phyloP scores from a whole-genome alignment of 2,113 vertebrate genomes.

The Pituophis catenifer region DNA sequence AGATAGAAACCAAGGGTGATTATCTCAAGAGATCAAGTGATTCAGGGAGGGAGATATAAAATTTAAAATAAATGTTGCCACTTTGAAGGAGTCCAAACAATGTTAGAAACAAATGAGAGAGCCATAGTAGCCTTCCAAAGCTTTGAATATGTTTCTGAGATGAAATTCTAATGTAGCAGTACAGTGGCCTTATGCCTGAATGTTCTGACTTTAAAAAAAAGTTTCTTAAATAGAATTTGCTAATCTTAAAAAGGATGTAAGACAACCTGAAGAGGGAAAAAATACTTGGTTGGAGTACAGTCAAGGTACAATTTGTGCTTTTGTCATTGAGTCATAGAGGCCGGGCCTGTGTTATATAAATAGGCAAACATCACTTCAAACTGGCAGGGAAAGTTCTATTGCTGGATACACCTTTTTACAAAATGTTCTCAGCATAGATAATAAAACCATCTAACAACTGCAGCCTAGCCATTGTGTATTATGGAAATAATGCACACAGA shows the following conservation, averaged over 20 bases:
- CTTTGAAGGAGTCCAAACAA: background rate
- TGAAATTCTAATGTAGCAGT: background rate
- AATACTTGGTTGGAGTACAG: background rate
- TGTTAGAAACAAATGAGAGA: background rate
- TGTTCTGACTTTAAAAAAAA: background rate
- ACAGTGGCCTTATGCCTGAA: background rate
- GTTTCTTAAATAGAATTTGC: background rate
- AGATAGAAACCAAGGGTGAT: background rate
- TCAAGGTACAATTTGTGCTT: background rate
- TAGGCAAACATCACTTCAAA: background rate
- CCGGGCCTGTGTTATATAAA: background rate
- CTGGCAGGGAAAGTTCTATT: background rate
- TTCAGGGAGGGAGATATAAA: background rate
- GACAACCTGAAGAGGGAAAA: background rate
- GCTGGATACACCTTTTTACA: background rate
- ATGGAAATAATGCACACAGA: background rate
- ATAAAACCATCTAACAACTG: conserved; percentile 2
- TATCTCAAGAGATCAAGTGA: background rate
- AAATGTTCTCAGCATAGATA: background rate
- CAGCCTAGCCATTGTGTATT: background rate
- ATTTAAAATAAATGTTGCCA: background rate
- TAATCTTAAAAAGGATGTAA: background rate
- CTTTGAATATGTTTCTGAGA: background rate
- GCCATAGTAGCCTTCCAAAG: background rate
- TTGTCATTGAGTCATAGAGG: background rate